Conservation (phyloP, 1,140 invertebrate species). For the Papilio glaucus region DNA sequence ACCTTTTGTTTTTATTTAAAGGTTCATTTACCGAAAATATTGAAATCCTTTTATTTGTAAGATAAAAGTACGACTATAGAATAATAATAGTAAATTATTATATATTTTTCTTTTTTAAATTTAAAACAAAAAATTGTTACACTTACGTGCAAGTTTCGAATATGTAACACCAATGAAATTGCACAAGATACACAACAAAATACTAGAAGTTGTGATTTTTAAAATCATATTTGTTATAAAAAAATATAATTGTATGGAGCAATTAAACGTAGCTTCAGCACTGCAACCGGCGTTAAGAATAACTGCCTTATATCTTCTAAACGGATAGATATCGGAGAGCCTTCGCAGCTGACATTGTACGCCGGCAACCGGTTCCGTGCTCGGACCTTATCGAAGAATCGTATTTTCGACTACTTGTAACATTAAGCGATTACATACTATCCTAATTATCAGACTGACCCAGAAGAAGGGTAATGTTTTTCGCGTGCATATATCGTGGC, state of each 20-base stretch:
- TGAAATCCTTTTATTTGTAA: too few species aligned
- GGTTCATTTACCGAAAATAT: too few species aligned
- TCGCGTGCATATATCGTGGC: too few species aligned
- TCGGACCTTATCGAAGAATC: conserved; percentile 40
- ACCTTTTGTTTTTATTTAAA: too few species aligned
- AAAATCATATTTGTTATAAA: conserved; percentile 55
- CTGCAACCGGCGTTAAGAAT: conserved; percentile 50
- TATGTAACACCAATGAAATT: conserved; percentile 48
- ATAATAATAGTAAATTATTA: too few species aligned
- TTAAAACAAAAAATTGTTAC: not conserved
- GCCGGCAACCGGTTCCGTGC: conserved; percentile 51
- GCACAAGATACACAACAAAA: conserved; percentile 50
- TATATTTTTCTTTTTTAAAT: not conserved
- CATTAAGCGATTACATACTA: not conserved
- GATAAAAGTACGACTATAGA: too few species aligned
- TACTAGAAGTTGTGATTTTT: conserved; percentile 42
- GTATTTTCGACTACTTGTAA: not conserved
- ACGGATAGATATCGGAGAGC: conserved; percentile 55
- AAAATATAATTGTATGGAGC: conserved; percentile 39
- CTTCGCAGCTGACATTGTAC: conserved; percentile 64
- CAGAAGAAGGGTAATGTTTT: too few species aligned
- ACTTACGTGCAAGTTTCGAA: conserved; percentile 69
- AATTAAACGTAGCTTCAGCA: conserved; percentile 53
- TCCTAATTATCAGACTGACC: not conserved
- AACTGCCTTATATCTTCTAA: conserved; percentile 71